phyloP scores from a whole-genome alignment of 2,113 vertebrate genomes.

The Manacus vitellinus region DNA sequence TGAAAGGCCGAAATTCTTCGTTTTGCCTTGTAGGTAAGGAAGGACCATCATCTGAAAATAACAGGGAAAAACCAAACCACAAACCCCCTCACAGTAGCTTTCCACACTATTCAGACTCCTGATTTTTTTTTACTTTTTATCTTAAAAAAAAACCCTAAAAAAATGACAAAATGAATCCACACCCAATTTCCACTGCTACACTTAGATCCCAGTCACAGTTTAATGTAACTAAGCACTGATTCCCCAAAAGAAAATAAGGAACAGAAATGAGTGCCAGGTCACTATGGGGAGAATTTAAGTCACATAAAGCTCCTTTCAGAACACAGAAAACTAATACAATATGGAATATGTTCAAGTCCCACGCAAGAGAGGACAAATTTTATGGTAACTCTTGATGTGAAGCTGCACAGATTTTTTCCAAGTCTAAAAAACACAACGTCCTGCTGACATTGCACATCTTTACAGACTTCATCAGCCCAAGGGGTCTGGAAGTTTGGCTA shows the following conservation, averaged over 20 bases:
- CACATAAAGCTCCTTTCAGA: not conserved
- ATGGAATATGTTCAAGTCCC: not conserved
- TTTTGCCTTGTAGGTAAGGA: conserved; percentile 97
- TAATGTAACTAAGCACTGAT: not conserved
- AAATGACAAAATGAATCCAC: not conserved
- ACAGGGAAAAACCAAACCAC: not conserved
- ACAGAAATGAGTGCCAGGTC: not conserved
- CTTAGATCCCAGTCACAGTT: not conserved
- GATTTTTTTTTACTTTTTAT: not conserved
- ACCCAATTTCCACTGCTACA: not conserved
- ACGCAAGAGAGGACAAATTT: not conserved
- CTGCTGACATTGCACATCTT: not conserved
- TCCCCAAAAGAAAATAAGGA: not conserved
- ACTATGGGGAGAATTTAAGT: not conserved
- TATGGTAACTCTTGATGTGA: not conserved
- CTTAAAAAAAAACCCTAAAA: not conserved
- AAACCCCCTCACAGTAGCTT: not conserved
- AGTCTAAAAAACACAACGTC: not conserved
- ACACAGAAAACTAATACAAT: not conserved
- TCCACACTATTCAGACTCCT: not conserved
- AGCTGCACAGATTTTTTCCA: not conserved
- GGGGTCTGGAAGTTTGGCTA: not conserved
- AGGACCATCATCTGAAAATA: conserved; percentile 89
- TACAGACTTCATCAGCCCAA: not conserved
- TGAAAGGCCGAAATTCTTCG: conserved; percentile 98